phyloP scores from a whole-genome alignment of 2,113 vertebrate species.

The Meriones unguiculatus region DNA sequence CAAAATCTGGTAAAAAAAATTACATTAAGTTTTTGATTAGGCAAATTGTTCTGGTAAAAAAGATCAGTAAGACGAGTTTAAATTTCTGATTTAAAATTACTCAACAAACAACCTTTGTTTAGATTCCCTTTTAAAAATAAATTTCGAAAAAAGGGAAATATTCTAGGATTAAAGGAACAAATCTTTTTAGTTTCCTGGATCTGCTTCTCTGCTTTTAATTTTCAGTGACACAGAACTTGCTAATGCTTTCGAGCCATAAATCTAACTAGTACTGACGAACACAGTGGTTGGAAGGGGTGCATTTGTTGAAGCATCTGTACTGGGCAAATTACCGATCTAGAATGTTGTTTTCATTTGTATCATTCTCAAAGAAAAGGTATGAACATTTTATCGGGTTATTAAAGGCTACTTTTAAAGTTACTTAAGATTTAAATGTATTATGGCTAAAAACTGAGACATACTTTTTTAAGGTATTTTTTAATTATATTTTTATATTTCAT shows the following conservation, averaged over 20 bases:
- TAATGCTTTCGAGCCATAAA: not conserved
- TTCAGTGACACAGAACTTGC: not conserved
- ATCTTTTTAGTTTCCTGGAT: not conserved
- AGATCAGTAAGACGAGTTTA: slow-evolving; percentile 41
- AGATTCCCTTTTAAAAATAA: slow-evolving; percentile 7
- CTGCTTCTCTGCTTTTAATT: slow-evolving; percentile 11
- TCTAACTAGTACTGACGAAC: not conserved
- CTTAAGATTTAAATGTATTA: slow-evolving; percentile 38
- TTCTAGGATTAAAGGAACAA: slow-evolving; percentile 35
- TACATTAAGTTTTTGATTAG: slow-evolving; percentile 56
- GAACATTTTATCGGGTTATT: not conserved
- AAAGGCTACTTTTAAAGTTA: slow-evolving; percentile 30
- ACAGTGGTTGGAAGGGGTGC: not conserved
- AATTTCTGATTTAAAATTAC: slow-evolving; percentile 65
- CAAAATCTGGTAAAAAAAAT: slow-evolving; percentile 53
- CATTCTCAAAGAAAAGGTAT: slow-evolving; percentile 22
- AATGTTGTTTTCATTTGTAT: slow-evolving; percentile 36
- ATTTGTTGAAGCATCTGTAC: slow-evolving; percentile 37
- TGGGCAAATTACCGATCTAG: not conserved
- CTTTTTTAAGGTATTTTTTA: not conserved
- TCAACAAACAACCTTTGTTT: slow-evolving; percentile 53
- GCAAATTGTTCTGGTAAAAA: slow-evolving; percentile 50
- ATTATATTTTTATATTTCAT: too few species aligned
- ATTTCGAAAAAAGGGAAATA: slow-evolving; percentile 32
- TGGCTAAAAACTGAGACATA: slow-evolving; percentile 52